phyloP scores from a whole-genome alignment of 2,113 vertebrate genomes.

The Chloropsis cyanopogon region DNA sequence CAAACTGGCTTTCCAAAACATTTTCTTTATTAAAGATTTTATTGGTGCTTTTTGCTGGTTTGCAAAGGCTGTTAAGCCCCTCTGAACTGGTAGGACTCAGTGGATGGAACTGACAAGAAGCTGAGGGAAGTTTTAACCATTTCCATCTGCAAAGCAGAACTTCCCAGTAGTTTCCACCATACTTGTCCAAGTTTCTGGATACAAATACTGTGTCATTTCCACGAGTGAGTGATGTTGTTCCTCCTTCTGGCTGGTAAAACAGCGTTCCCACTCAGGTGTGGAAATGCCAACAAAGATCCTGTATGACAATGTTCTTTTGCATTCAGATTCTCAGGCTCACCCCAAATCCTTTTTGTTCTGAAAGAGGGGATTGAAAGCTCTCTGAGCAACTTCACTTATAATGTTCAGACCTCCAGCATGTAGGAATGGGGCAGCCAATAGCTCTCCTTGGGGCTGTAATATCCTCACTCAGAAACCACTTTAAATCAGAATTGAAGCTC shows the following conservation, averaged over 20 bases:
- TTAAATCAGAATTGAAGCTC: neutral
- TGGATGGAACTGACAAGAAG: neutral
- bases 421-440: neutral
- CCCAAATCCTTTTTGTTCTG: neutral
- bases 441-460: neutral
- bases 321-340: neutral
- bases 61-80: neutral
- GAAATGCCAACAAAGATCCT: neutral
- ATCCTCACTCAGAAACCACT: slow-evolving; percentile 24
- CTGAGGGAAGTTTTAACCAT: neutral
- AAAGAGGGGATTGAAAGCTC: neutral
- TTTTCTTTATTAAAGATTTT: slow-evolving; percentile 18
- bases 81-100: neutral
- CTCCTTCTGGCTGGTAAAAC: neutral
- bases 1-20: neutral
- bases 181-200: neutral
- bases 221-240: neutral
- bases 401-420: neutral
- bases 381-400: neutral
- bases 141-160: neutral
- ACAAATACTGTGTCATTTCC: neutral
- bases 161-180: neutral
- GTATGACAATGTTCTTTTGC: neutral
- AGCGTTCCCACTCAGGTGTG: neutral
- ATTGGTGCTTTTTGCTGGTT: neutral